Evolutionary conservation across 64 coral and sea anemone genomes (phyloP).

Genomic region (Dendronephthya gigantea): DNA sequence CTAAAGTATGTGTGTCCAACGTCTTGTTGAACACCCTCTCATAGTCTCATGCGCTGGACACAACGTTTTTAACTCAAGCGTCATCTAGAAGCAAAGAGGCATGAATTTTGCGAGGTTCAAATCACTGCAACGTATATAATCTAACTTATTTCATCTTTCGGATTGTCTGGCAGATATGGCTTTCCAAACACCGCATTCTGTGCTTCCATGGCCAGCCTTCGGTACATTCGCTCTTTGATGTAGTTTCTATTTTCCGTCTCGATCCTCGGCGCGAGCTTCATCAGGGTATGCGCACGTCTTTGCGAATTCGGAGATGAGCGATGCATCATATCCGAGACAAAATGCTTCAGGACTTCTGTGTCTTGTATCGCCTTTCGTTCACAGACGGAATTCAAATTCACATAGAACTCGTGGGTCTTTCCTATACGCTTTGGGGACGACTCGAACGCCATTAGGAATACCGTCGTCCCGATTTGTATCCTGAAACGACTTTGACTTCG

Average conservation of each 20-base stretch:
- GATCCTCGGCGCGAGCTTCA: neutral
- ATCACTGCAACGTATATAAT: too few species aligned
- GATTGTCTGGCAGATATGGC: neutral
- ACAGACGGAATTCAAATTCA: neutral
- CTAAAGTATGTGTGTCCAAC: too few species aligned
- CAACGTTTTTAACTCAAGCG: too few species aligned
- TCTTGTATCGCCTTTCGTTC: neutral
- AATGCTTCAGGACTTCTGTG: neutral
- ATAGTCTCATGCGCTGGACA: too few species aligned
- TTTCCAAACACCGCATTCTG: neutral
- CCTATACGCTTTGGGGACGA: neutral
- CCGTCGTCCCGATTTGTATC: too few species aligned
- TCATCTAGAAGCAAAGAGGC: too few species aligned
- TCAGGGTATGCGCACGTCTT: neutral
- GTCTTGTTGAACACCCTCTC: too few species aligned
- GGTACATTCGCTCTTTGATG: constrained; percentile 11
- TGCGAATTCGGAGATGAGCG: neutral
- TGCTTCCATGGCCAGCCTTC: neutral
- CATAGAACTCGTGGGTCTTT: neutral
- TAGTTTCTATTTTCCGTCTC: neutral
- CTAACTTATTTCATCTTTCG: too few species aligned
- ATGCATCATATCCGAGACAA: neutral
- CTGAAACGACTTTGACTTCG: too few species aligned
- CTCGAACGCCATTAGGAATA: neutral
- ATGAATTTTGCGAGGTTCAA: too few species aligned